phyloP scores from a whole-genome alignment of 2,797 vertebrate genomes.

The Lophius americanus region DNA sequence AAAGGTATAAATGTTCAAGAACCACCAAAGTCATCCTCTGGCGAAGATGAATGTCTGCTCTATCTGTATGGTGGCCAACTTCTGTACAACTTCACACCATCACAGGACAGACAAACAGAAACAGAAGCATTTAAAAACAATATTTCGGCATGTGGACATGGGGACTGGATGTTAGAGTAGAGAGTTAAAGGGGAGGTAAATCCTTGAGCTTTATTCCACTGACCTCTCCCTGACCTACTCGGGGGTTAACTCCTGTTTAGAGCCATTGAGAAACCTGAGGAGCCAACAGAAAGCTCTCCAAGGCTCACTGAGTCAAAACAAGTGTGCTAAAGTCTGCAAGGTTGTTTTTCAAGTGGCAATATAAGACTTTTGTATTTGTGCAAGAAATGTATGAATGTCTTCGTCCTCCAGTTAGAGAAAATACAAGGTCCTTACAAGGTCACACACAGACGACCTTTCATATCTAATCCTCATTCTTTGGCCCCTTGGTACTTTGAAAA shows the following conservation, averaged over 20 bases:
- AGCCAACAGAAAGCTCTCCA: slow-evolving; percentile 34
- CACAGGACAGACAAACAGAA: not conserved
- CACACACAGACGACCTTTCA: slow-evolving; percentile 43
- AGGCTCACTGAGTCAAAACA: slow-evolving; percentile 44
- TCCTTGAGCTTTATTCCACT: slow-evolving; percentile 63
- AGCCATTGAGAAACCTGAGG: slow-evolving; percentile 50
- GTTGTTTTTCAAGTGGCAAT: slow-evolving; percentile 39
- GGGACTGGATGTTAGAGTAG: slow-evolving; percentile 28
- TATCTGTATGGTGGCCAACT: no score
- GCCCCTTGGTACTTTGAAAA: slow-evolving; percentile 19
- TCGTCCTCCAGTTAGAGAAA: slow-evolving; percentile 8
- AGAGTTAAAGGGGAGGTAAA: slow-evolving; percentile 66
- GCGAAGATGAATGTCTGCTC: no score
- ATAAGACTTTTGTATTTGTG: slow-evolving; percentile 26
- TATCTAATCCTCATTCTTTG: slow-evolving; percentile 14
- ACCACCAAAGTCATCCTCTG: no score
- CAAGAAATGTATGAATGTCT: not conserved
- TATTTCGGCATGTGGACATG: slow-evolving; percentile 2
- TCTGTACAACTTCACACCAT: no score
- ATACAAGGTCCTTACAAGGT: slow-evolving; percentile 25
- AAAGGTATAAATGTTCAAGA: no score
- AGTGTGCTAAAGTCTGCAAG: slow-evolving; percentile 21
- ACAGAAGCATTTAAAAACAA: slow-evolving; percentile 38
- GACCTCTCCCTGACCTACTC: slow-evolving; percentile 58
- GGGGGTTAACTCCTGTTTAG: slow-evolving; percentile 52